Conservation (phyloP, 2,888 invertebrate species). For the Yponomeuta plumbellus region DNA sequence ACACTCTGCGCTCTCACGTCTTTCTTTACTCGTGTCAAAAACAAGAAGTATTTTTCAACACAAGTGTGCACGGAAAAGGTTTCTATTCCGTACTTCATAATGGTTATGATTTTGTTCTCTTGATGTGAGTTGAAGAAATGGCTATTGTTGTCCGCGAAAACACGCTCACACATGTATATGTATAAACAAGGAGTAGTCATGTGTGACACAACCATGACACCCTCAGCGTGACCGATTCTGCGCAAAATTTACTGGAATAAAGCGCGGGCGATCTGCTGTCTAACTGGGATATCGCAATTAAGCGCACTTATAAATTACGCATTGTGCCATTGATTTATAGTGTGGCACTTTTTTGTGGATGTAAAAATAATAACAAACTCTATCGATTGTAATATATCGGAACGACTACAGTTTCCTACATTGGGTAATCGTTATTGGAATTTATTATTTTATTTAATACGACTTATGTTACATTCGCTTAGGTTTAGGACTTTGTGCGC, state of each 20-base stretch:
- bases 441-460: not conserved
- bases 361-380: constrained; percentile 70
- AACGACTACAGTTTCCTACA: constrained; percentile 33
- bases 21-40: constrained; percentile 5
- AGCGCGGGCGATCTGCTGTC: constrained; percentile 35
- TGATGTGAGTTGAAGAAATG: not conserved
- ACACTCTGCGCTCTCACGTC: not conserved
- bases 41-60: constrained; percentile 4
- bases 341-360: constrained; percentile 46
- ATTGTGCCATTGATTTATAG: constrained; percentile 60
- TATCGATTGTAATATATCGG: constrained; percentile 59
- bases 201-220: constrained; percentile 21
- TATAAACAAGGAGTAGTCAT: constrained; percentile 6
- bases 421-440: not conserved
- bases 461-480: constrained; percentile 28
- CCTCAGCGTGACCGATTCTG: constrained; percentile 52
- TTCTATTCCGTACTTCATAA: constrained; percentile 3
- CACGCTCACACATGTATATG: not conserved
- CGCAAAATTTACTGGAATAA: constrained; percentile 51
- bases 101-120: constrained; percentile 2
- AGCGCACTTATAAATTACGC: constrained; percentile 58
- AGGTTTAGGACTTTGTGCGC: constrained; percentile 21
- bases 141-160: not conserved
- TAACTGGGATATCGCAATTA: constrained; percentile 53
- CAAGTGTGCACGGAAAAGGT: constrained; percentile 7